Evolutionary conservation across 2,888 invertebrate species (phyloP), one percentile per base, ranked within the genome.

Genomic region (Troglohyphantes excavatus): DNA sequence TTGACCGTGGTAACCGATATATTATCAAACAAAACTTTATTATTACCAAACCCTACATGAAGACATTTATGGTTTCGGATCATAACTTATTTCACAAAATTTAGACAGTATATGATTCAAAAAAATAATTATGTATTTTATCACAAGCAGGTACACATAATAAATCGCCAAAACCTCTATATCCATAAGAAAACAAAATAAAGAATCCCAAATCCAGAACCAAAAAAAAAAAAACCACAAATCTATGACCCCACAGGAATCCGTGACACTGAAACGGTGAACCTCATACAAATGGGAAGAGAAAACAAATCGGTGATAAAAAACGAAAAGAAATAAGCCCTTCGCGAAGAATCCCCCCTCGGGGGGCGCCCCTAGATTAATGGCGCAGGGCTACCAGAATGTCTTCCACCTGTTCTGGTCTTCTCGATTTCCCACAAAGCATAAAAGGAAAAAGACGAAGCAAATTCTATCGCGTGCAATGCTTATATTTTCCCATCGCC

Each of bases 391-490:
- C 59, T 75, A 73, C 75, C 75, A 67, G 68, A 75, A 88, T 88
- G 88, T 67, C 67, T 75, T 65, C 75, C 88, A 88, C 88, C 88
- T 88, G 88, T 88, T 88, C 61, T 39, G 26, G 17, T 21, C 53
- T n/a, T 88, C 81, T 53, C 67, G 53, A 29, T 79, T 88, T 88
- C 88, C 82, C 88, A 88, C 75, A 46, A 65, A 81, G 61, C 46
- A 81, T 73, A 67, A 81, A 81, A 79, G 61, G 39, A 43, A 59
- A 65, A 63, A 39, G 27, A n/a, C 26, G 26, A 17, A 73, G 75
- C 61, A 68, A 88, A 81, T 86, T 75, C 88, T 88, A 75, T 81
- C 67, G 88, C 72, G 73, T 81, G 88, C 79, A 53, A 79, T 21
- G 73, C 82, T 81, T 79, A 73, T 73, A 63, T 63, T 67, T 82